Percentiles rank a stretch among this genome's conserved stretches.
phyloP scores from a whole-genome alignment of 2,113 vertebrate genomes.

The Channa argus region DNA sequence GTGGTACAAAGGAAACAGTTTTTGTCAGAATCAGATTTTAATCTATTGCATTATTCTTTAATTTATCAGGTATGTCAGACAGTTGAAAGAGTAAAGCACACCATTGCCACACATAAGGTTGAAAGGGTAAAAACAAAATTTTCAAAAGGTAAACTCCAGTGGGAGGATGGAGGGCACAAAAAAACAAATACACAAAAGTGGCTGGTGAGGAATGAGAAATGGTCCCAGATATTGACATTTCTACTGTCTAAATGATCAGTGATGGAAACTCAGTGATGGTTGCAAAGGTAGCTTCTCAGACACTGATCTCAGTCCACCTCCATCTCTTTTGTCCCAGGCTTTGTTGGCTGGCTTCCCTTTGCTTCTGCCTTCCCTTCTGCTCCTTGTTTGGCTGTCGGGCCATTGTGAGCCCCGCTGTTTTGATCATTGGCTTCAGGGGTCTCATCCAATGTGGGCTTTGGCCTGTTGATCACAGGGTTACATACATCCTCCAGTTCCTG shows the following conservation, averaged over 20 bases:
- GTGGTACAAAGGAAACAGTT: conserved; percentile 43
- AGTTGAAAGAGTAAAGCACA: conserved; percentile 65
- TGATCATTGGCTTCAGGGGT: conserved; percentile 83
- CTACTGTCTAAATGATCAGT: conserved; percentile 55
- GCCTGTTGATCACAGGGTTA: conserved; percentile 88
- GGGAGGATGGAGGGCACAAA: conserved; percentile 33
- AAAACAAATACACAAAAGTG: conserved; percentile 53
- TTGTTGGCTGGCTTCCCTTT: conserved; percentile 84
- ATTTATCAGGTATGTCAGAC: conserved; percentile 60
- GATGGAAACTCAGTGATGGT: conserved; percentile 53
- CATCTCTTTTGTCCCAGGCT: conserved; percentile 88
- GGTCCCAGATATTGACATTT: conserved; percentile 58
- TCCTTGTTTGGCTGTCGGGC: conserved; percentile 86
- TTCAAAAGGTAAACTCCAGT: conserved; percentile 56
- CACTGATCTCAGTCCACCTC: conserved; percentile 89
- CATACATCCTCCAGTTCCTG: conserved; percentile 93
- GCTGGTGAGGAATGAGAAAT: conserved; percentile 62
- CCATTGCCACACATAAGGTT: conserved; percentile 60
- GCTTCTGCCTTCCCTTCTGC: conserved; percentile 82
- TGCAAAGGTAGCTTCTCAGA: conserved; percentile 28
- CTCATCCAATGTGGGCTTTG: conserved; percentile 88
- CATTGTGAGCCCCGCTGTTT: conserved; percentile 85
- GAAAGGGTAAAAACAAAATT: conserved; percentile 47
- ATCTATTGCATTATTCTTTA: conserved; percentile 66
- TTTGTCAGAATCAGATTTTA: conserved; percentile 56